Base-by-base conservation (phyloP, 2,888 invertebrate species). In the Orthosia gracilis region DNA sequence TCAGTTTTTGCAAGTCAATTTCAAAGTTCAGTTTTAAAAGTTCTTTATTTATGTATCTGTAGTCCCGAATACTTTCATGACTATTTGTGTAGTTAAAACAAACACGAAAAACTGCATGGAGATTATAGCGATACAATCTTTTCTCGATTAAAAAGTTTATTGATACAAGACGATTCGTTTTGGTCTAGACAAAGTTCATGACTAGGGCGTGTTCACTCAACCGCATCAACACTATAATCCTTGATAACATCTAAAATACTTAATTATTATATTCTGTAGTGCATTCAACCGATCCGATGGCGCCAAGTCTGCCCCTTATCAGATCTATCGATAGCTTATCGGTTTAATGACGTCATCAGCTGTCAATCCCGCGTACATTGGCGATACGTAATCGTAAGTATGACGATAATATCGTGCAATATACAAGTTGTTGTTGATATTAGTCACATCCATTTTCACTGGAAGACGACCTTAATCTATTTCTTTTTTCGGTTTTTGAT, bases 251-350 rank as follows among this genome's bases (percentile, higher is more conserved):
- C 64, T 52, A 58, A 65, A 61, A 75, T 64, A 70, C n/a, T 7
- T 55, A 78, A 50, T 74, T 75, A 61, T 64, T 47, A 23, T 17
- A 73, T 58, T 50, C 62, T 75, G 45, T 64, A 50, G 61, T 65
- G 26, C 61, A 69, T 69, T 82, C 71, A 73, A 52, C 57, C 52
- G 59, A 73, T 66, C 45, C 63, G 23, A 78, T 83, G 93, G 94
- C 94, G 94, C 93, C 94, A 89, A 79, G 92, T 92, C 93, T 91
- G 86, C 26, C 50, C 74, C 75, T 89, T 93, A 94, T 94, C 94
- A 91, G 89, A 84, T 85, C 62, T 54, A 74, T 81, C 78, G 91
- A 92, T 92, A 92, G 71, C 81, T 81, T 92, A 92, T 93, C 92
- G 90, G 88, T 90, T 76, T 80, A 80, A 66, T 92, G 92, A 93